Evolutionary conservation across 2,888 invertebrate genomes (phyloP), one percentile per base, ranked within the genome.

Genomic region (Pseudanteris insignis): DNA sequence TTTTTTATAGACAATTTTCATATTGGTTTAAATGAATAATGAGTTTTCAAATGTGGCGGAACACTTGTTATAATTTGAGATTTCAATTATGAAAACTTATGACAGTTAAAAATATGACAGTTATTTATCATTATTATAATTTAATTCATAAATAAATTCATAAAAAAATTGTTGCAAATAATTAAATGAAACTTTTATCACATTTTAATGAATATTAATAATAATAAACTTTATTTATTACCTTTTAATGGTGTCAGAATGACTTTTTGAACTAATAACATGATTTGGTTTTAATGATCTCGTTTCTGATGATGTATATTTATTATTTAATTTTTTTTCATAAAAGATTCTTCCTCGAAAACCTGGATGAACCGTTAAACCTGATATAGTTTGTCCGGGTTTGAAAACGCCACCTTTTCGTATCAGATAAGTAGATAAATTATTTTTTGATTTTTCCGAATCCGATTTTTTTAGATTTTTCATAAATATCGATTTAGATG

Each of bases 361-460:
- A 57, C 92, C 86, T 15, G 84, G 73, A 53, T 91, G 87, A 77
- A 92, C 84, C 67, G 84, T 84, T 77, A 88, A 86, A 48, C 91
- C 86, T 40, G 89, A 86, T 67, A 92, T 75, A 51, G 84, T 77
- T 69, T 88, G 84, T 8, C 89, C 89, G 1, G 89, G 85, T 72
- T 86, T 85, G 55, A 89, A 82, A 13, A 86, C 76, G 71, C 83
- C 85, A 36, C 84, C 85, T 66, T 84, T 14, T 9, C 30, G 7
- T 12, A 18, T 41, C 8, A 83, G 81, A 5, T 47, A 11, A 26
- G 18, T 21, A 29, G 9, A 36, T 10, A 15, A 24, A 12, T 25
- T 9, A 28, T 34, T 18, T 29, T n/a, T 43, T 11, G 32, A 18
- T 5, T 18, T 14, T 2, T n/a, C 5, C 15, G n/a, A 34, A 13